phyloP scores from a whole-genome alignment of 2,888 invertebrate genomes.

The Hirtodrosophila duncani region DNA sequence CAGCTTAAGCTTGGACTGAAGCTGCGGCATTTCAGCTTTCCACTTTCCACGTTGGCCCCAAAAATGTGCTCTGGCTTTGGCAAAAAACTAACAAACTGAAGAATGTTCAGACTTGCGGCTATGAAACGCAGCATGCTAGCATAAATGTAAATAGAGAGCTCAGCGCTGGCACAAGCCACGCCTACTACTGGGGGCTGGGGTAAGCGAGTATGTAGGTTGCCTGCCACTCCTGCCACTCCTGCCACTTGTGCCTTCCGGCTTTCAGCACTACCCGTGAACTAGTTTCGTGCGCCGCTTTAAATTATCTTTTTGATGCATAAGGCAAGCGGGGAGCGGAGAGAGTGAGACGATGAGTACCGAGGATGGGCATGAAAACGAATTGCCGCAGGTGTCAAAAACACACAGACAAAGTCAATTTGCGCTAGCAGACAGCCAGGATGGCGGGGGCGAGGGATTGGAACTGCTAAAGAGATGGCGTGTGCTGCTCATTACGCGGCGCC shows the following conservation, averaged over 20 bases:
- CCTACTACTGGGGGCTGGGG: constrained; percentile 32
- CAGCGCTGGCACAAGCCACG: constrained; percentile 33
- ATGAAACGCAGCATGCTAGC: constrained; percentile 62
- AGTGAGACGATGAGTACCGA: not conserved
- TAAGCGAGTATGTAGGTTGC: constrained; percentile 67
- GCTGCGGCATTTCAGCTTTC: constrained; percentile 1
- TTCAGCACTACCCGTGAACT: constrained; percentile 55
- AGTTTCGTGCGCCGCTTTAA: constrained; percentile 60
- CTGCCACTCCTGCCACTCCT: not conserved
- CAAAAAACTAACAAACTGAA: constrained; percentile 30
- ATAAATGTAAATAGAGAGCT: constrained; percentile 53
- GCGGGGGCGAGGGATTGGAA: not conserved
- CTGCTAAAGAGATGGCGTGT: constrained; percentile 44
- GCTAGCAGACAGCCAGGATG: constrained; percentile 38
- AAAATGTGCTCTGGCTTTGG: constrained; percentile 28
- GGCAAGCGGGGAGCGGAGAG: not conserved
- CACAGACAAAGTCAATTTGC: constrained; percentile 70
- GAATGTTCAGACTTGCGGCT: constrained; percentile 67
- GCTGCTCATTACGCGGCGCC: constrained; percentile 69
- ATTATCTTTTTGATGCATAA: constrained; percentile 68
- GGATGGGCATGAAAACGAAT: constrained; percentile 56
- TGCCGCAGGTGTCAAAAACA: constrained; percentile 71
- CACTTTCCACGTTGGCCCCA: constrained; percentile 6
- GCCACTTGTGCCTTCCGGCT: not conserved
- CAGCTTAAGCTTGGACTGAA: not conserved